These are phyloP conservation scores for Eugnorisma glareosa DNA, from an alignment of 2,888 invertebrate species.

Conservation along the genomic window DNA sequence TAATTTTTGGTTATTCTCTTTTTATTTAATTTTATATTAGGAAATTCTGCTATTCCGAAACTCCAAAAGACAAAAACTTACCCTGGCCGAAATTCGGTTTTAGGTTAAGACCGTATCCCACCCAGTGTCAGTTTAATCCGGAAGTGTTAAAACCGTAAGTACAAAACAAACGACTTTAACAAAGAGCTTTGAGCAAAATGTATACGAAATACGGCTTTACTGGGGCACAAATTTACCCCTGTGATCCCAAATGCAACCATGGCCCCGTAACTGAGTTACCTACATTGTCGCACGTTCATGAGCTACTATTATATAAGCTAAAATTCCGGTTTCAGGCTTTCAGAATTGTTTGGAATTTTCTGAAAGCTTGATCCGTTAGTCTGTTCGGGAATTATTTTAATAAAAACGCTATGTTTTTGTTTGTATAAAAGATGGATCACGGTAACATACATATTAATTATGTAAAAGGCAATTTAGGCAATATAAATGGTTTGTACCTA, in stretches of 20 bases:
- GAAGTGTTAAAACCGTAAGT: conserved; percentile 38
- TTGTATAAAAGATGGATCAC: neutral
- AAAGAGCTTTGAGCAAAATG: conserved; percentile 43
- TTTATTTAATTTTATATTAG: too few relatives aligned
- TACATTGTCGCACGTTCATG: conserved; percentile 42
- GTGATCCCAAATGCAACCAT: conserved; percentile 62
- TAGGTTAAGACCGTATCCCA: neutral
- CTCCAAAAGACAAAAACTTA: neutral
- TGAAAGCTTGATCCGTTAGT: conserved; percentile 11
- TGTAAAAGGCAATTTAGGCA: neutral
- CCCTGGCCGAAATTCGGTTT: neutral
- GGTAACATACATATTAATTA: neutral
- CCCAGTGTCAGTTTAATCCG: conserved; percentile 26
- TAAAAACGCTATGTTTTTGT: neutral
- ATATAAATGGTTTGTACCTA: neutral
- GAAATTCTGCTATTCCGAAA: conserved; percentile 1
- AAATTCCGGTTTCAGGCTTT: conserved; percentile 25
- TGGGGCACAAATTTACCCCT: conserved; percentile 41
- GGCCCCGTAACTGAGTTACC: conserved; percentile 53
- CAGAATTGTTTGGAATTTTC: conserved; percentile 17
- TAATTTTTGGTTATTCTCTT: too few relatives aligned
- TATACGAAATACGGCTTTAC: conserved; percentile 42
- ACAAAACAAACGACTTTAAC: conserved; percentile 45
- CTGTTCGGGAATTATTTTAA: neutral
- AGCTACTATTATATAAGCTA: conserved; percentile 13